Evolutionary conservation across 2,113 vertebrate species (phyloP), one percentile per base, ranked within the genome.

Genomic region (Equus quagga): DNA sequence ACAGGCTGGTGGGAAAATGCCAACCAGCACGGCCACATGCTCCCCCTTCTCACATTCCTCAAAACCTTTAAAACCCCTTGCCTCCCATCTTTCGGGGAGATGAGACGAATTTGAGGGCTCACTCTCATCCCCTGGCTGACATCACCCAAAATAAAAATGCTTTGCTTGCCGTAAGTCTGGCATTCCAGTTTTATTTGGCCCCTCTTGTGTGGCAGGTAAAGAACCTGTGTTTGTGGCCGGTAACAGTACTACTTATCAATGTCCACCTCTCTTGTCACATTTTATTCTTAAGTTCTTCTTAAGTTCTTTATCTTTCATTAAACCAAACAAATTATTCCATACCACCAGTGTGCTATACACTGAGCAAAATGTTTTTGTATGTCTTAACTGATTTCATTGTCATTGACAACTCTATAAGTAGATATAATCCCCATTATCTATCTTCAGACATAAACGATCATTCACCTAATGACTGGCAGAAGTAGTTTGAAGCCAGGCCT

Each of bases 221-320:
- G 36, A 41, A 41, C 36, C 36, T 41, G 36, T 41, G 36, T 41
- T 41, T 41, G 36, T 41, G 36, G 36, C 36, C 36, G 36, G 36
- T 41, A 41, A 41, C 36, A 41, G 36, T 41, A 80, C 56, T 93
- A 69, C 85, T 94, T 67, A 72, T 49, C 23, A 67, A 2, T 65
- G 8, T n/a, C 9, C 12, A 81, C 67, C 13, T 90, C 23, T 83
- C 1, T 56, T 79, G 4, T 56, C 41, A 44, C 8, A 84, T 86
- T 91, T 87, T 62, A 65, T 78, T 87, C 67, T 67, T 92, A 49
- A 82, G 58, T 96, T 64, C 5, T 81, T 93, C 89, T 7, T 79
- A 67, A 26, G 5, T 33, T 87, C 89, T 92, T 73, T 6, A 3
- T 81, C 9, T 83, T 91, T 65, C 17, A 51, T 79, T 72, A 85